Conservation (phyloP, 2,797 vertebrate species). For the Tapera naevia region DNA sequence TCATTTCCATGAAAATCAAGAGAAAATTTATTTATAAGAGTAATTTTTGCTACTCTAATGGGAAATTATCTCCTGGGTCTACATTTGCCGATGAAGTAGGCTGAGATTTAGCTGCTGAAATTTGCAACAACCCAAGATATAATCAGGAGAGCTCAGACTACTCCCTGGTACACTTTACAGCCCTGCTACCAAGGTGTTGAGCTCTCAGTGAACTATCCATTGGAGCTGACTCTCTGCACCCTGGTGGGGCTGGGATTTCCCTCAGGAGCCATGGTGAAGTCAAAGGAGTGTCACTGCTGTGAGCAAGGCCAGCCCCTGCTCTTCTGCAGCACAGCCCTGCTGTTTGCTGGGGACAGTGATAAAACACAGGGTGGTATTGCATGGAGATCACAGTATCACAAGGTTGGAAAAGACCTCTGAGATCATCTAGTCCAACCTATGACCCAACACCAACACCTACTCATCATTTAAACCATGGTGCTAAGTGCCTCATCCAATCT, state of each 20-base stretch:
- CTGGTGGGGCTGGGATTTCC: neutral
- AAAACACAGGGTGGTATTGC: neutral
- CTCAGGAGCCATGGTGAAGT: neutral
- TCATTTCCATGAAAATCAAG: neutral
- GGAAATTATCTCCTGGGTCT: neutral
- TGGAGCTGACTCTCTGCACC: neutral
- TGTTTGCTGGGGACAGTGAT: rapidly evolving
- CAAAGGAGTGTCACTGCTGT: rapidly evolving
- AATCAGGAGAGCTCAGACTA: neutral
- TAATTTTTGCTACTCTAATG: neutral
- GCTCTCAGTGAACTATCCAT: neutral
- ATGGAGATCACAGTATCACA: too few species aligned
- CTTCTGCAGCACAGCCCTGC: neutral
- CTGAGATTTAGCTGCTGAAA: neutral
- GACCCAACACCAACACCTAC: too few species aligned
- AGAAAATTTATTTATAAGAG: neutral
- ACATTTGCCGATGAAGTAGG: neutral
- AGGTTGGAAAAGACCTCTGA: too few species aligned
- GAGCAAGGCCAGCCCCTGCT: neutral
- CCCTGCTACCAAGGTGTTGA: neutral
- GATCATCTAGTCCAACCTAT: too few species aligned
- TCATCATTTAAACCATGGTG: too few species aligned
- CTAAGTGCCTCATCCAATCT: too few species aligned
- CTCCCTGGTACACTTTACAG: neutral
- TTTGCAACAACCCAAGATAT: neutral